phyloP scores from a whole-genome alignment of 2,797 vertebrate species.

The Cebuella pygmaea region DNA sequence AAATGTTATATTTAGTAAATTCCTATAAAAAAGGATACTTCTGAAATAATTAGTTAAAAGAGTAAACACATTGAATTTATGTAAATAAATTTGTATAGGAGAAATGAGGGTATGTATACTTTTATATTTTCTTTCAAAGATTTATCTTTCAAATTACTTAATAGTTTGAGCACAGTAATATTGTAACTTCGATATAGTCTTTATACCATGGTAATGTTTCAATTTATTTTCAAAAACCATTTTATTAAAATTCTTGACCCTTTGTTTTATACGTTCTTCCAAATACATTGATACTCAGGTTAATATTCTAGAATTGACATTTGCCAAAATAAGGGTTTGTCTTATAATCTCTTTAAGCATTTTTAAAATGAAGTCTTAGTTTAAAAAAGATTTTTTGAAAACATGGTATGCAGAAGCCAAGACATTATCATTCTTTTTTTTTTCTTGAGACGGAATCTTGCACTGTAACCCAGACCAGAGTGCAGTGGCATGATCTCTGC shows the following conservation, averaged over 20 bases:
- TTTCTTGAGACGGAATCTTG: too few relatives aligned
- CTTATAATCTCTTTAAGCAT: constrained; percentile 2
- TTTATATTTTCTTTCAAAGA: constrained; percentile 24
- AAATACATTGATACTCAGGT: not conserved
- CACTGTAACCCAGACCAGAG: too few relatives aligned
- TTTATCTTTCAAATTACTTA: constrained; percentile 42
- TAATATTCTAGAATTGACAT: constrained; percentile 18
- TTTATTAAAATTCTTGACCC: not conserved
- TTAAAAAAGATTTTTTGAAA: not conserved
- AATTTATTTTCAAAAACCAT: constrained; percentile 12
- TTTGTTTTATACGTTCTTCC: not conserved
- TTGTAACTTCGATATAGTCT: not conserved
- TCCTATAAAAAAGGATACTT: not conserved
- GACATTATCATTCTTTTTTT: not conserved
- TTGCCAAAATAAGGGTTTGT: constrained; percentile 24
- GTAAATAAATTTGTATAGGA: constrained; percentile 3
- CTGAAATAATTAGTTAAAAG: constrained; percentile 31
- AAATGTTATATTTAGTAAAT: constrained; percentile 23
- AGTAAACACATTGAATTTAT: constrained; percentile 5
- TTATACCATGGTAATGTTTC: not conserved
- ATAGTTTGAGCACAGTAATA: constrained; percentile 18
- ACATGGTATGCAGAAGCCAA: not conserved
- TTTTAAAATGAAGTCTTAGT: constrained; percentile 12
- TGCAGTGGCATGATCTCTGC: too few relatives aligned
- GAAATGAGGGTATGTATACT: not conserved